Conservation (phyloP, 2,113 vertebrate genomes). For the Alaudala cheleensis region DNA sequence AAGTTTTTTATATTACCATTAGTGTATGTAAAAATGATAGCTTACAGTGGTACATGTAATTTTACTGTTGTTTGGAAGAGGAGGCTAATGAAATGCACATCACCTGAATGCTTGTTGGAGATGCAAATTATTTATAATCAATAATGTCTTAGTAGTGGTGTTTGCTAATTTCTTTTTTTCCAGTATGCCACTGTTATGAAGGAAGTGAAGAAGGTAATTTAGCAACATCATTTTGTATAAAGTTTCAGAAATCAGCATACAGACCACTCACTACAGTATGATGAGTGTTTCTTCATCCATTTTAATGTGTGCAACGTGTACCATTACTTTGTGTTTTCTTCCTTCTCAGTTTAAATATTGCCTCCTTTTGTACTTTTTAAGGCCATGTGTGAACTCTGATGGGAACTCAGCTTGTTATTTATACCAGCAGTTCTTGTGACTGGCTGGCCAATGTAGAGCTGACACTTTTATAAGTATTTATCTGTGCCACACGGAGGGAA, state of each 20-base stretch:
- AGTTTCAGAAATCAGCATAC: background rate
- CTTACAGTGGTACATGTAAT: background rate
- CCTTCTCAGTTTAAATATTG: background rate
- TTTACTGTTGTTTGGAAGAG: background rate
- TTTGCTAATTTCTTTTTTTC: background rate
- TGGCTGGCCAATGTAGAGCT: slow-evolving; percentile 25
- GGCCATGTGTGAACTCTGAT: background rate
- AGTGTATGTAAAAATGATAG: background rate
- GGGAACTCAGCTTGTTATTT: background rate
- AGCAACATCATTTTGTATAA: background rate
- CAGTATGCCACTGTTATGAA: background rate
- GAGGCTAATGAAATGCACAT: background rate
- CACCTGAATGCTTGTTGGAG: background rate
- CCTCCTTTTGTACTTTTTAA: background rate
- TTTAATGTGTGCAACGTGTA: accelerated
- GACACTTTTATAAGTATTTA: background rate
- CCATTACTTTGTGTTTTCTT: background rate
- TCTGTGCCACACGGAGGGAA: background rate
- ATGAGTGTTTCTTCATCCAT: background rate
- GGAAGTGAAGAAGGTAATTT: background rate
- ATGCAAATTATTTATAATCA: background rate
- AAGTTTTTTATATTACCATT: background rate
- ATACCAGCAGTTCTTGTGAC: background rate
- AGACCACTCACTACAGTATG: background rate
- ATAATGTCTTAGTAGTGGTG: background rate